Percentiles rank a stretch among this genome's conserved stretches.
Conservation (phyloP, 2,888 invertebrate genomes). For the Ferrisia virgata region DNA sequence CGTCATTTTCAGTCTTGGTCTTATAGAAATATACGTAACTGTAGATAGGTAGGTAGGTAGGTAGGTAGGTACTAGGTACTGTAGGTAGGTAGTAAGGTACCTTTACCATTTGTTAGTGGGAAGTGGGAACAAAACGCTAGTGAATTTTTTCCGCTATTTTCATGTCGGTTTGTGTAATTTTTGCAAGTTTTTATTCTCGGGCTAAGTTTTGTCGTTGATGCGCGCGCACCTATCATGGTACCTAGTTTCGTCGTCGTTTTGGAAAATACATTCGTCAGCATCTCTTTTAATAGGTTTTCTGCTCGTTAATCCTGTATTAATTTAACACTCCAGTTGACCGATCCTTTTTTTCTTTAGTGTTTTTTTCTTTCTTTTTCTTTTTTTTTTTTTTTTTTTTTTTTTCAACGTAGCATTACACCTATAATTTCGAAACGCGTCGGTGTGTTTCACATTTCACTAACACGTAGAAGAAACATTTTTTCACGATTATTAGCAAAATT, state of each 20-base stretch:
- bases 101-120: not conserved
- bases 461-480: too few species aligned
- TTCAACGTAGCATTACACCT: too few species aligned
- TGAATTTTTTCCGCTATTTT: constrained; percentile 2
- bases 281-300: constrained; percentile 20
- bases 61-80: too few species aligned
- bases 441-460: too few species aligned
- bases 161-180: not conserved
- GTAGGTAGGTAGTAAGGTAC: too few species aligned
- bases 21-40: not conserved
- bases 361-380: not conserved
- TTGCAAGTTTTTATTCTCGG: not conserved
- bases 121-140: not conserved
- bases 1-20: not conserved
- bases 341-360: not conserved
- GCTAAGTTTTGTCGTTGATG: not conserved
- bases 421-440: too few species aligned
- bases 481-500: too few species aligned
- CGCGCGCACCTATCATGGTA: not conserved
- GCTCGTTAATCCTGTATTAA: constrained; percentile 23
- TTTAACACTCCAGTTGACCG: constrained; percentile 23
- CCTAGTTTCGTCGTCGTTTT: not conserved
- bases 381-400: not conserved
- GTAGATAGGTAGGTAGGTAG: too few species aligned
- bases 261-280: constrained; percentile 2